phyloP scores from a whole-genome alignment of 2,797 vertebrate genomes.

The Lacerta agilis region DNA sequence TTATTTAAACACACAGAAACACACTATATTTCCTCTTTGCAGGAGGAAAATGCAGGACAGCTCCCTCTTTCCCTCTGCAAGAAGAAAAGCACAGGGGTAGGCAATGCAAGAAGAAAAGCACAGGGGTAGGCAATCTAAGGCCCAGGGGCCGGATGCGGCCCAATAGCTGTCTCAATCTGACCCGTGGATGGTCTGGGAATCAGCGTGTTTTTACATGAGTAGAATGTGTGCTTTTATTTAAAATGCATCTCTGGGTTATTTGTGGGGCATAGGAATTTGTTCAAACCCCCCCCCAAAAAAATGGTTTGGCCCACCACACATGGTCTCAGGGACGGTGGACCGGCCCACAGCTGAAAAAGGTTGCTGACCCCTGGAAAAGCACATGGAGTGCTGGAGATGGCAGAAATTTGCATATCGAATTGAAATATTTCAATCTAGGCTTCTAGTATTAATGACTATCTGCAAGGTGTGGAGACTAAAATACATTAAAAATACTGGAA shows the following conservation, averaged over 20 bases:
- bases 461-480: background rate
- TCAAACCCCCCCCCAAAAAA: too few species aligned
- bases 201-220: too few species aligned
- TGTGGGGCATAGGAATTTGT: too few species aligned
- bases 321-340: too few species aligned
- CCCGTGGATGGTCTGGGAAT: too few species aligned
- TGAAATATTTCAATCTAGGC: background rate
- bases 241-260: too few species aligned
- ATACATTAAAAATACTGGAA: background rate
- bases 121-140: background rate
- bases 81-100: background rate
- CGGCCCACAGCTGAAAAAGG: too few species aligned
- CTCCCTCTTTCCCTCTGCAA: background rate
- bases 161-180: too few species aligned
- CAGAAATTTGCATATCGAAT: background rate
- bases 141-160: too few species aligned
- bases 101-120: background rate
- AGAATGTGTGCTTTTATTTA: too few species aligned
- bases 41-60: background rate
- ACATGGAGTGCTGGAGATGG: background rate
- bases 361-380: background rate
- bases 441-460: background rate
- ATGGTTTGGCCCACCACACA: too few species aligned
- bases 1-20: too few species aligned
- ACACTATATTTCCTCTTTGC: background rate